A percentile compares a stretch with the other conserved stretches of the same genome.
Evolutionary conservation across 2,113 vertebrate species (phyloP).

Genomic region (Puntigrus tetrazona): DNA sequence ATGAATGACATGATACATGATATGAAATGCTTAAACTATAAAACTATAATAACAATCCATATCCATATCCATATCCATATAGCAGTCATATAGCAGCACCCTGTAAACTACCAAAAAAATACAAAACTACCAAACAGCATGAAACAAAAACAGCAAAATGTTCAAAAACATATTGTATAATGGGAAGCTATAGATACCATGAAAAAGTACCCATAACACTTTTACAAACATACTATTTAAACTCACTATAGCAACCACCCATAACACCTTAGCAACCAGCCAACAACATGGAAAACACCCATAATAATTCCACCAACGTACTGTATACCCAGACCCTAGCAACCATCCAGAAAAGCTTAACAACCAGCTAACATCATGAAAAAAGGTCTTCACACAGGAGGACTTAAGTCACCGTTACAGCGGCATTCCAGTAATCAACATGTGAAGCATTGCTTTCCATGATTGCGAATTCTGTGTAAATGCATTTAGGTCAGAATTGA

Average conservation of each 20-base stretch:
- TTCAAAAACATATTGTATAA: no score
- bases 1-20: no score
- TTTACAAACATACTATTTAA: not conserved
- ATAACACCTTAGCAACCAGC: not conserved
- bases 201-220: not conserved
- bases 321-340: not conserved
- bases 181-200: not conserved
- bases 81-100: not conserved
- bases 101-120: not conserved
- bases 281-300: not conserved
- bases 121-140: no score
- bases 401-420: no score
- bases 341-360: not conserved
- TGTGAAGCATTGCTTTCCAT: not conserved
- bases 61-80: no score
- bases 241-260: not conserved
- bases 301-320: not conserved
- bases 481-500: not conserved
- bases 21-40: not conserved
- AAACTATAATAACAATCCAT: no score
- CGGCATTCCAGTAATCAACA: no score
- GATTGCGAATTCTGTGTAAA: not conserved
- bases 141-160: no score
- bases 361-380: not conserved
- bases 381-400: no score